phyloP scores from a whole-genome alignment of 1,140 invertebrate species.

The Papilio helenus region DNA sequence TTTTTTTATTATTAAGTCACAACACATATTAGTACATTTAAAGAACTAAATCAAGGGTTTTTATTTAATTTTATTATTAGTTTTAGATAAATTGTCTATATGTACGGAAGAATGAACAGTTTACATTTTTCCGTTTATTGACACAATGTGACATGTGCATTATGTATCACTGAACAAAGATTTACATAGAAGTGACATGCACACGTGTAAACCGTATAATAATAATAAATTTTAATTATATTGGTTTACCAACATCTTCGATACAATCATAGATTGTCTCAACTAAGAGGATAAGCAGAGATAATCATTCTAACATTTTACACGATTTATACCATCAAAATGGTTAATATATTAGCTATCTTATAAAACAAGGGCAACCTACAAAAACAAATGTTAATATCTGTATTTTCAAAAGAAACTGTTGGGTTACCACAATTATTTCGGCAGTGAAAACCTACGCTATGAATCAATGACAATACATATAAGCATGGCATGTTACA shows the following conservation, averaged over 20 bases:
- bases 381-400: too few relatives aligned
- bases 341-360: too few relatives aligned
- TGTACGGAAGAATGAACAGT: neutral
- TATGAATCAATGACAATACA: neutral
- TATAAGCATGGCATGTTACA: neutral
- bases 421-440: too few relatives aligned
- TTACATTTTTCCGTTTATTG: neutral
- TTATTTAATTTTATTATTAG: neutral
- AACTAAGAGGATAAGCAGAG: neutral
- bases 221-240: neutral
- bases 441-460: too few relatives aligned
- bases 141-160: neutral
- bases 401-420: too few relatives aligned
- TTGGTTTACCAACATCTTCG: neutral
- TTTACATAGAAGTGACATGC: neutral
- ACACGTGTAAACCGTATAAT: neutral
- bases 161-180: constrained; percentile 3
- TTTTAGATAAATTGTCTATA: neutral
- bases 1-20: too few relatives aligned
- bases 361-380: too few relatives aligned
- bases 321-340: too few relatives aligned
- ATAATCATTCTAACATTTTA: neutral
- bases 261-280: neutral
- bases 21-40: too few relatives aligned
- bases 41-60: neutral